Evolutionary conservation across 2,888 invertebrate species (phyloP).

Genomic region (Agapostemon virescens): DNA sequence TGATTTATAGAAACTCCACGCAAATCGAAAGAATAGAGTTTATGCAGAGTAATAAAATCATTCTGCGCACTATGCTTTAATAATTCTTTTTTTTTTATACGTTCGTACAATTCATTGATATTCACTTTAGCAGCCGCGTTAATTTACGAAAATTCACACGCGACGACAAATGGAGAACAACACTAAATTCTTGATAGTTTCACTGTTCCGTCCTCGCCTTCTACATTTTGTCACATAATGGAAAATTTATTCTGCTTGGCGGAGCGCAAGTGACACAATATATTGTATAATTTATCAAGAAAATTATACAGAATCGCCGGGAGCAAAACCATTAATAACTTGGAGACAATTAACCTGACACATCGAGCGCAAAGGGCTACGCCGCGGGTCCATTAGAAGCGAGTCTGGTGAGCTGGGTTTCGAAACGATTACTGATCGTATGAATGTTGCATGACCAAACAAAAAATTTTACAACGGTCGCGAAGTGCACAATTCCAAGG

Average conservation of each 20-base stretch:
- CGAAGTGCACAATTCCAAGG: not conserved
- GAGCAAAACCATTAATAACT: not conserved
- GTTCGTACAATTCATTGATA: not conserved
- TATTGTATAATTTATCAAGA: not conserved
- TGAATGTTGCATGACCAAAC: not conserved
- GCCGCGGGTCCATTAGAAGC: not conserved
- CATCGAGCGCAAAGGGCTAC: slow-evolving; percentile 27
- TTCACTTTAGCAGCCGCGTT: not conserved
- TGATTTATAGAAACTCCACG: not conserved
- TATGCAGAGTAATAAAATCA: not conserved
- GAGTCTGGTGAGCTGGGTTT: not conserved
- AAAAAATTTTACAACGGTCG: not conserved
- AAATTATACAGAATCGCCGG: not conserved
- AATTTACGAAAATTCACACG: not conserved
- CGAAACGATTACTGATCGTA: not conserved
- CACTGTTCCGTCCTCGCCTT: not conserved
- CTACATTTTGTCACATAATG: not conserved
- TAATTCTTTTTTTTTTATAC: too few relatives aligned
- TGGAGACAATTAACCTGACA: not conserved
- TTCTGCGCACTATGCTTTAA: not conserved
- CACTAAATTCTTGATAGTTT: not conserved
- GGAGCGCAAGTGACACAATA: not conserved
- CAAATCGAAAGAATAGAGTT: not conserved
- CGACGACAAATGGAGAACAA: not conserved
- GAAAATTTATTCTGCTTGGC: not conserved